A percentile compares a stretch with the other conserved stretches of the same genome.
Conservation (phyloP, 1,140 invertebrate species). For the Colletes gigas region DNA sequence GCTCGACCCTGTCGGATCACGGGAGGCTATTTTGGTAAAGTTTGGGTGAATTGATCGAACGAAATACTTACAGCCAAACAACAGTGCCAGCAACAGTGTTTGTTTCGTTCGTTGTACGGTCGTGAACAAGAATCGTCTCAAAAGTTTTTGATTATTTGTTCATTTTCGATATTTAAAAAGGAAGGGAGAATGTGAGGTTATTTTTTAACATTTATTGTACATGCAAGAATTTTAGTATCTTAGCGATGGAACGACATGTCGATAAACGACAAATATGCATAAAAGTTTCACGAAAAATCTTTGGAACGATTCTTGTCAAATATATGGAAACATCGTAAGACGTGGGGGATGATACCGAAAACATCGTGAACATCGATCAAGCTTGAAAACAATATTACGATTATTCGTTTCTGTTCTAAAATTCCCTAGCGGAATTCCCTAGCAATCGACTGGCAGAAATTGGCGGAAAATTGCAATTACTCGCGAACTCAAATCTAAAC, state of each 20-base stretch:
- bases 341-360: constrained; percentile 6
- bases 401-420: constrained; percentile 18
- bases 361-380: constrained; percentile 1
- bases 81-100: not conserved
- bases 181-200: too few relatives aligned
- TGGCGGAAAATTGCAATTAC: not conserved
- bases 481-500: not conserved
- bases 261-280: not conserved
- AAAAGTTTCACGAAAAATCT: not conserved
- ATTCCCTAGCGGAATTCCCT: not conserved
- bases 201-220: not conserved
- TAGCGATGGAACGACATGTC: not conserved
- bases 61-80: too few relatives aligned
- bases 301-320: constrained; percentile 25
- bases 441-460: too few relatives aligned
- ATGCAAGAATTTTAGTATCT: not conserved
- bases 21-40: not conserved
- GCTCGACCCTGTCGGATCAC: constrained; percentile 13
- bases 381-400: constrained; percentile 12
- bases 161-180: not conserved
- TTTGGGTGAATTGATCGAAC: too few relatives aligned
- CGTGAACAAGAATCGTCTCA: not conserved
- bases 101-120: not conserved
- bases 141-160: too few relatives aligned
- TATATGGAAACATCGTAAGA: constrained; percentile 1